phyloP scores from a whole-genome alignment of 2,113 vertebrate species.

The Gulo gulo region DNA sequence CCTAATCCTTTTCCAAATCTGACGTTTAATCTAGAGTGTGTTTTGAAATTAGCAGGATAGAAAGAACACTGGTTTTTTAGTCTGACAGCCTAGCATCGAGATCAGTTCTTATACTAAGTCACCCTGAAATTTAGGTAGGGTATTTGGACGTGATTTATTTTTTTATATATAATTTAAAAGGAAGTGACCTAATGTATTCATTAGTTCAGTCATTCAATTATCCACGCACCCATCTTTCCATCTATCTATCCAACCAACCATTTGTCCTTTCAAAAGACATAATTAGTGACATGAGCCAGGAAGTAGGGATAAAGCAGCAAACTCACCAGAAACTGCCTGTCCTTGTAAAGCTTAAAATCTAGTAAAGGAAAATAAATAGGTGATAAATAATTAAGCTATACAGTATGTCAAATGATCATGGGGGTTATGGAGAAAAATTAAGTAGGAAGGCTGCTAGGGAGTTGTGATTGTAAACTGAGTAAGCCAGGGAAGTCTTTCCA shows the following conservation, averaged over 20 bases:
- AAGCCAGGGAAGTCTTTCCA: neutral
- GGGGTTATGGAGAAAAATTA: neutral
- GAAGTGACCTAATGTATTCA: neutral
- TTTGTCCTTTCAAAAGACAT: neutral
- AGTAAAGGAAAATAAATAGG: neutral
- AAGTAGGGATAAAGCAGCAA: neutral
- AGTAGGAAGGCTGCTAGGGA: neutral
- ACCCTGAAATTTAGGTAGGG: neutral
- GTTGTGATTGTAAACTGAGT: neutral
- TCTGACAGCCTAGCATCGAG: neutral
- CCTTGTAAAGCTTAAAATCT: neutral
- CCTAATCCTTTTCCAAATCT: neutral
- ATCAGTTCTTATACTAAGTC: neutral
- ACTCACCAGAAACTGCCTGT: neutral
- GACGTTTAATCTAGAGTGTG: neutral
- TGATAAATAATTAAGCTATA: neutral
- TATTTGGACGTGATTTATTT: neutral
- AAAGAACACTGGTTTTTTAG: neutral
- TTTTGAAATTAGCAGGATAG: conserved; percentile 18
- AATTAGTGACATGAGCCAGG: neutral
- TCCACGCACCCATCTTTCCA: neutral
- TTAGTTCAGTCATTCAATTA: neutral
- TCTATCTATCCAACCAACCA: neutral
- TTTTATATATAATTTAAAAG: neutral
- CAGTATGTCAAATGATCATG: neutral